phyloP scores from a whole-genome alignment of 2,113 vertebrate species.

The Lycocorax pyrrhopterus region DNA sequence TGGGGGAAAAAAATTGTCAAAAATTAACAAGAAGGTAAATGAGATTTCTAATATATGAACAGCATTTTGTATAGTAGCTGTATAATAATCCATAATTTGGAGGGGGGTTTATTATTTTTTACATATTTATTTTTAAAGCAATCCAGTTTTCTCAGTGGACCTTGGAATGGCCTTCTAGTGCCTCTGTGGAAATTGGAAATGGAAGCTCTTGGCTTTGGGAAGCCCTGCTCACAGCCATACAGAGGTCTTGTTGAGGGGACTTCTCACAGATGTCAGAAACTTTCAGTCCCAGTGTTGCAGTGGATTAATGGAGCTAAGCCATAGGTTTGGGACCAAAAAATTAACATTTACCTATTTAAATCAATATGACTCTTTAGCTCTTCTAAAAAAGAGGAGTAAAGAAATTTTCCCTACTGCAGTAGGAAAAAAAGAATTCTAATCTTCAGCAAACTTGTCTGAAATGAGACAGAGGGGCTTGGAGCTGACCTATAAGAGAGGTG shows the following conservation, averaged over 20 bases:
- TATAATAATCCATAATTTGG: neutral
- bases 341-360: neutral
- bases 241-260: neutral
- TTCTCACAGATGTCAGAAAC: neutral
- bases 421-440: neutral
- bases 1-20: neutral
- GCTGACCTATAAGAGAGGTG: neutral
- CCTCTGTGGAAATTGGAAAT: neutral
- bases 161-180: neutral
- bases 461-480: neutral
- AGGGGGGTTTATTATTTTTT: rapidly evolving
- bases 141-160: neutral
- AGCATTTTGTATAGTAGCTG: neutral
- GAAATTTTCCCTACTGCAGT: neutral
- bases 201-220: neutral
- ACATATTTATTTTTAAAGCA: neutral
- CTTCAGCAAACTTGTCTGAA: neutral
- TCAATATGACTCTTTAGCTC: neutral
- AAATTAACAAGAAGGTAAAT: neutral
- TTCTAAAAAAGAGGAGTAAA: neutral
- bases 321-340: neutral
- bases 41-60: neutral
- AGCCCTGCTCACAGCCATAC: neutral
- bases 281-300: neutral
- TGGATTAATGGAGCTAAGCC: neutral